Conservation (phyloP, 2,113 vertebrate genomes). For the Puffinus mauretanicus region DNA sequence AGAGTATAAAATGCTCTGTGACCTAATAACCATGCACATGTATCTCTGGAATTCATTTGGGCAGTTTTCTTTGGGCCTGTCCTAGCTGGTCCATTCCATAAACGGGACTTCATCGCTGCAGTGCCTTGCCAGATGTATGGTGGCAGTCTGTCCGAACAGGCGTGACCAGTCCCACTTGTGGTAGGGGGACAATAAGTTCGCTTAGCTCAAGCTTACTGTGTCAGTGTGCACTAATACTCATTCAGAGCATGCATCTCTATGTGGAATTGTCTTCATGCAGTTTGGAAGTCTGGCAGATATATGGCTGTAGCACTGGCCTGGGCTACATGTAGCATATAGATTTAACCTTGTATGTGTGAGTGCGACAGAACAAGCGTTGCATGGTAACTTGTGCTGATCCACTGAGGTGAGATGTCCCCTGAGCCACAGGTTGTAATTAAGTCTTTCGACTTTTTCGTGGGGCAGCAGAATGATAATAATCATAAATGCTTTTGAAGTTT, state of each 20-base stretch:
- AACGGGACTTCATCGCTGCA: fast-evolving
- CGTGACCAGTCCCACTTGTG: background rate
- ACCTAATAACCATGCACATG: background rate
- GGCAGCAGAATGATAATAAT: background rate
- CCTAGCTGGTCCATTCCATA: background rate
- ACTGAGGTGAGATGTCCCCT: background rate
- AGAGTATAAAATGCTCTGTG: background rate
- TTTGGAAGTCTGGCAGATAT: background rate
- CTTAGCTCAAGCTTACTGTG: background rate
- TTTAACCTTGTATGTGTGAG: background rate
- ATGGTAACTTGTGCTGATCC: background rate
- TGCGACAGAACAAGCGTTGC: background rate
- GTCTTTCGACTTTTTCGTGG: background rate
- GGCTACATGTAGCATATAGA: background rate
- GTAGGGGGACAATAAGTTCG: background rate
- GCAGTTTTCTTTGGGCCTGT: background rate
- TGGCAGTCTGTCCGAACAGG: background rate
- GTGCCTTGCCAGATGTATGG: background rate
- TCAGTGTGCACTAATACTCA: background rate
- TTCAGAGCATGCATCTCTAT: background rate
- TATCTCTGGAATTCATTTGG: background rate
- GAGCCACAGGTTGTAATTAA: background rate
- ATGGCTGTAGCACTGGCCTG: background rate
- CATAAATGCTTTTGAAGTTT: background rate
- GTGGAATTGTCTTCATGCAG: background rate